phyloP scores from a whole-genome alignment of 2,113 vertebrate species.

The Syngnathus typhle region DNA sequence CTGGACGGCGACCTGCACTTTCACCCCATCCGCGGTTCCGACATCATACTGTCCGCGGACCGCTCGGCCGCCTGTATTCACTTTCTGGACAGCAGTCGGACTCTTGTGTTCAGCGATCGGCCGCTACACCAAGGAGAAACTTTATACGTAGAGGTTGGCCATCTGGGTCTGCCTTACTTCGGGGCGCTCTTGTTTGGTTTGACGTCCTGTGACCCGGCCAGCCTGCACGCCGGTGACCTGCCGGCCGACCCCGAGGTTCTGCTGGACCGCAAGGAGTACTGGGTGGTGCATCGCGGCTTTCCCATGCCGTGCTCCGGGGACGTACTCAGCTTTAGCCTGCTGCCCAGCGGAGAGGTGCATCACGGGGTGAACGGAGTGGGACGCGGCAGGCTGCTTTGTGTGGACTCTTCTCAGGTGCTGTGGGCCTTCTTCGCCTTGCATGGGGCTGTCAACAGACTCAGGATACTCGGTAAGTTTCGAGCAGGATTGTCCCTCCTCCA shows the following conservation, averaged over 20 bases:
- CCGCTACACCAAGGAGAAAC: constrained; percentile 87
- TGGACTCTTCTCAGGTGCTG: constrained; percentile 90
- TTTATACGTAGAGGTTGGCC: constrained; percentile 88
- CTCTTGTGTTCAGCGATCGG: constrained; percentile 90
- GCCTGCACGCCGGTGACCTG: constrained; percentile 84
- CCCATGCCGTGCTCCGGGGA: constrained; percentile 82
- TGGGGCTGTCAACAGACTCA: constrained; percentile 86
- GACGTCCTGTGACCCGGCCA: constrained; percentile 91
- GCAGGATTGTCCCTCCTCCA: no score
- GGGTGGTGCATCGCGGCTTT: constrained; percentile 90
- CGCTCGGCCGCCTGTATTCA: constrained; percentile 85
- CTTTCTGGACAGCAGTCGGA: constrained; percentile 87
- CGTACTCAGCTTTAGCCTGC: constrained; percentile 87
- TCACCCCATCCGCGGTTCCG: constrained; percentile 84
- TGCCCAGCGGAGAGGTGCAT: constrained; percentile 87
- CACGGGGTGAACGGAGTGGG: constrained; percentile 84
- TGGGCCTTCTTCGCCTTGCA: constrained; percentile 95
- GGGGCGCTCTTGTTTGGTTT: constrained; percentile 88
- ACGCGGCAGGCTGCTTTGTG: constrained; percentile 87
- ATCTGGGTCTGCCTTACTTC: constrained; percentile 84
- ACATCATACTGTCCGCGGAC: constrained; percentile 87
- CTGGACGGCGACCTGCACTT: constrained; percentile 90
- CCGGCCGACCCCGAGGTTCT: constrained; percentile 89
- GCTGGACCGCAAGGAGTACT: constrained; percentile 96
- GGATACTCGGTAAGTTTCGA: constrained; percentile 79